phyloP scores from a whole-genome alignment of 2,113 vertebrate species.

The Melierax canorus region DNA sequence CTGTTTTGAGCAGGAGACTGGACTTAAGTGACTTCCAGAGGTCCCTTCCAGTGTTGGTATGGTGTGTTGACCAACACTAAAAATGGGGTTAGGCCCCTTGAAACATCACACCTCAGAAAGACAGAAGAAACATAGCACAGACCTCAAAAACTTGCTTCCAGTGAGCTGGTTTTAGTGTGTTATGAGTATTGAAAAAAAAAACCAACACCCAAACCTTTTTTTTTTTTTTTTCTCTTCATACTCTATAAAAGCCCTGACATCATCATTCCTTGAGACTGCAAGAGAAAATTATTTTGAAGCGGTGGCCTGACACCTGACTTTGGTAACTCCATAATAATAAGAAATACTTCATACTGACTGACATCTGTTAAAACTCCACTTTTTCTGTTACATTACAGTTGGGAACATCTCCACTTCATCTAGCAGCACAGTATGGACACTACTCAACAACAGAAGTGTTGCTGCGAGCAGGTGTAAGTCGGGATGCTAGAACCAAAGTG shows the following conservation, averaged over 20 bases:
- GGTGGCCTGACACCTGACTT: background rate
- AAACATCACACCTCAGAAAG: background rate
- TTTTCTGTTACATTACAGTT: constrained; percentile 49
- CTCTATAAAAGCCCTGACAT: background rate
- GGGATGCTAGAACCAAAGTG: constrained; percentile 88
- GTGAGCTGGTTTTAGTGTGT: background rate
- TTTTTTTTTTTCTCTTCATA: background rate
- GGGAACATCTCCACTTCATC: constrained; percentile 87
- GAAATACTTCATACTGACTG: background rate
- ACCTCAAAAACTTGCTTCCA: background rate
- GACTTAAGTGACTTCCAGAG: background rate
- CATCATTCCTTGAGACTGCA: background rate
- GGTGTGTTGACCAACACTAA: background rate
- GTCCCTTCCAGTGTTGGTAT: background rate
- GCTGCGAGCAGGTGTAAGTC: constrained; percentile 84
- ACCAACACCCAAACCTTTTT: too few relatives aligned
- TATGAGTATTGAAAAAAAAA: background rate
- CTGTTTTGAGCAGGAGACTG: background rate
- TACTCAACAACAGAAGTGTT: constrained; percentile 88
- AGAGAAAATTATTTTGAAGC: background rate
- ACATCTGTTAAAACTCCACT: background rate
- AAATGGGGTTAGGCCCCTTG: background rate
- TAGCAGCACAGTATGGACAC: constrained; percentile 86
- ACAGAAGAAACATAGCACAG: background rate
- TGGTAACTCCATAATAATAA: background rate